Base-by-base conservation (phyloP, 2,797 vertebrate genomes). In the Bothrops alternatus region DNA sequence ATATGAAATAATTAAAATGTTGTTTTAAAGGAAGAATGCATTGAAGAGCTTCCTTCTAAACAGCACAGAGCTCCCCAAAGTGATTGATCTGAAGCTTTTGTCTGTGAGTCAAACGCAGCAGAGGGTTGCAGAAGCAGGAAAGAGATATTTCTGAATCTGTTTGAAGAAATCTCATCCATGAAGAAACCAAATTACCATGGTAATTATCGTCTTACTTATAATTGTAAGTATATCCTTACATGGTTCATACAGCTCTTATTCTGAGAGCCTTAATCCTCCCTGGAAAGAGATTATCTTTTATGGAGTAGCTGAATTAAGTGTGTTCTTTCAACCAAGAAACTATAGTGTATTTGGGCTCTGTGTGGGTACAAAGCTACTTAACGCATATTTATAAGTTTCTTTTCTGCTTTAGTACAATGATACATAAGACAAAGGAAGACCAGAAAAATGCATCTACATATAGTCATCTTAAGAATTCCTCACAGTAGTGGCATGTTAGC, bases 111-210 rank as follows among this genome's bases (percentile, higher is more conserved):
- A 94, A 96, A 96, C 96, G 92, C 93, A 97, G 95, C 95, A 95
- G 90, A 95, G 91, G 92, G 90, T 42, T 92, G 88, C 90, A 61
- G 93, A 90, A 93, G 93, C 91, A 92, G 95, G 73, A 89, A 94
- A 91, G 93, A 97, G 94, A 96, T 94, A 96, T 96, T 94, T 96
- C 96, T 94, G 94, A 96, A 94, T 96, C 93, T 95, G 91, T 96
- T 96, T 97, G 93, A 95, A 96, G 95, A 95, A 93, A 93, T 89
- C 94, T 96, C 94, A 97, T 97, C 94, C 94, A 97, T 95, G 96
- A 96, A 96, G 95, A 65, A 96, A 94, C 55, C 95, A 96, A 96
- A 97, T 96, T 96, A 93, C 94, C 96, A 96, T 95, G 95, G 92
- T 95, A 96, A 97, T 96, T 93, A 95, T 94, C 90, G 3, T 95